Conservation (phyloP, 2,888 invertebrate genomes). For the Entomobrya proxima region DNA sequence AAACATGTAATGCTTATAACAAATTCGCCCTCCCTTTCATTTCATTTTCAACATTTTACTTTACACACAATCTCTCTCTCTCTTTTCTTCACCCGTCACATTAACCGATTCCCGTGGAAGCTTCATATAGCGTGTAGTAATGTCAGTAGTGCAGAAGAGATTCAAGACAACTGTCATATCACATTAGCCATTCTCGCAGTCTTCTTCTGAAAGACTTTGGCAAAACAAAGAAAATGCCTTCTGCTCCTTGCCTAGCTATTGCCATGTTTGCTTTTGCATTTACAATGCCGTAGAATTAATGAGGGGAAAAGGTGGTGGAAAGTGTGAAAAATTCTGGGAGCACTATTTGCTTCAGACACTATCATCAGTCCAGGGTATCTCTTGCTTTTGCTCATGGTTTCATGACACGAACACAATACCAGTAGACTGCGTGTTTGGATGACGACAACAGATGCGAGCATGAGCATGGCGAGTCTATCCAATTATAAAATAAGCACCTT, state of each 20-base stretch:
- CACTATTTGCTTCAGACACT: neutral
- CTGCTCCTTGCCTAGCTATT: too few species aligned
- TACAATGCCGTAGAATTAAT: neutral
- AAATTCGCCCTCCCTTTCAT: slow-evolving; percentile 44
- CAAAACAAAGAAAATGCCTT: neutral
- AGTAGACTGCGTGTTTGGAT: neutral
- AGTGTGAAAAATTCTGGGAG: slow-evolving; percentile 22
- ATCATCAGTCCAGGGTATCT: neutral
- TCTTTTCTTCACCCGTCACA: slow-evolving; percentile 28
- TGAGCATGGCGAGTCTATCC: neutral
- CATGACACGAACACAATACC: slow-evolving; percentile 4
- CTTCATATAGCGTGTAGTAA: neutral
- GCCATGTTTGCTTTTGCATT: neutral
- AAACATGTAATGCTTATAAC: neutral
- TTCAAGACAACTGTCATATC: slow-evolving; percentile 30
- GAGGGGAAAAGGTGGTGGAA: neutral
- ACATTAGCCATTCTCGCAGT: slow-evolving; percentile 13
- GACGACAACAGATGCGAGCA: slow-evolving; percentile 10
- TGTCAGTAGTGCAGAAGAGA: neutral
- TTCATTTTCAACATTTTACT: slow-evolving; percentile 16
- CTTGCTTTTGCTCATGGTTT: slow-evolving; percentile 3
- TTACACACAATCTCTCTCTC: neutral
- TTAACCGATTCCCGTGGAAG: neutral
- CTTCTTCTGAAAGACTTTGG: neutral
- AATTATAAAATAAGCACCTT: slow-evolving; percentile 43